phyloP scores from a whole-genome alignment of 2,113 vertebrate genomes.

The Planiliza haematocheilus region DNA sequence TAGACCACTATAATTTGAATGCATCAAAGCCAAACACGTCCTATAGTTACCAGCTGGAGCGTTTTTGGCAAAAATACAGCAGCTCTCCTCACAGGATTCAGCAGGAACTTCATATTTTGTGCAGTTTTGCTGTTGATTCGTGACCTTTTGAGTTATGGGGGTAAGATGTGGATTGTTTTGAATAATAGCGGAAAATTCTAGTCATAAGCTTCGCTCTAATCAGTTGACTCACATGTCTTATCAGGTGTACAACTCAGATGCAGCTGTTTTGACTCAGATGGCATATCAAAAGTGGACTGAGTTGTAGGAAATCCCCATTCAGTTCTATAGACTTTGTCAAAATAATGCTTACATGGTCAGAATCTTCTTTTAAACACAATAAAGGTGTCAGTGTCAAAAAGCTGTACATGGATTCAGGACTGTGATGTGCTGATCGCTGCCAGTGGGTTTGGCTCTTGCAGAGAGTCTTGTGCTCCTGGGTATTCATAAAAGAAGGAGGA shows the following conservation, averaged over 20 bases:
- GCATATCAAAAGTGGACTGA: not conserved
- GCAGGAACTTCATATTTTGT: slow-evolving; percentile 11
- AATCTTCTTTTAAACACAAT: slow-evolving; percentile 18
- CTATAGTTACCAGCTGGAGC: not conserved
- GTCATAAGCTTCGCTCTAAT: not conserved
- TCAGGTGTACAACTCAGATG: too few species aligned
- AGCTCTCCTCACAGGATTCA: not conserved
- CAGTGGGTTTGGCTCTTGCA: not conserved
- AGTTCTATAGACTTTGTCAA: slow-evolving; percentile 1
- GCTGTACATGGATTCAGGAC: slow-evolving; percentile 19
- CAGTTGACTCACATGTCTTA: too few species aligned
- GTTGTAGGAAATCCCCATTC: slow-evolving; percentile 36
- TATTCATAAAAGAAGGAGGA: not conserved
- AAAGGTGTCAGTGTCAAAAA: slow-evolving; percentile 20
- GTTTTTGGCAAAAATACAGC: not conserved
- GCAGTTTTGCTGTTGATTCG: not conserved
- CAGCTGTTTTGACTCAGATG: too few species aligned
- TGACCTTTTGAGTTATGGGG: not conserved
- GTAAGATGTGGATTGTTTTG: not conserved
- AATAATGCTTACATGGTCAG: slow-evolving; percentile 17
- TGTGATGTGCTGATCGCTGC: slow-evolving; percentile 6
- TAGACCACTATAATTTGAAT: not conserved
- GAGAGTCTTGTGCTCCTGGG: slow-evolving; percentile 13
- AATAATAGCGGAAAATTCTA: not conserved
- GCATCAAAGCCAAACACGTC: not conserved